Conservation (phyloP, 1,140 invertebrate species). For the Rhagoletis pomonella region DNA sequence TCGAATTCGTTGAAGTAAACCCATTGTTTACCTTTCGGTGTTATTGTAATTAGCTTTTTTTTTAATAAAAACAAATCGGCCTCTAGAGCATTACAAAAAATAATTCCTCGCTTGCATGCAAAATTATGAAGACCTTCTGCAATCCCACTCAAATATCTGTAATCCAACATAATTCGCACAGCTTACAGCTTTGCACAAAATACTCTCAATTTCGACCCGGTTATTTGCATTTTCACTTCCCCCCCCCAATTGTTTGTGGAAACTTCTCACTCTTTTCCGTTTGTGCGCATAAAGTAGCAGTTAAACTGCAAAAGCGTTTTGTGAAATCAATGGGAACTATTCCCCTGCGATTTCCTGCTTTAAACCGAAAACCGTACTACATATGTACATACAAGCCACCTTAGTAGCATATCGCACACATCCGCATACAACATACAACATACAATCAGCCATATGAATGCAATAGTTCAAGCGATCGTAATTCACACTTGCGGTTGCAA, state of each 20-base stretch:
- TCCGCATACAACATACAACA: background rate
- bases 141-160: background rate
- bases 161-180: background rate
- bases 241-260: background rate
- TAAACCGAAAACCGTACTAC: background rate
- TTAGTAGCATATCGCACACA: background rate
- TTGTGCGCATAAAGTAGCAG: background rate
- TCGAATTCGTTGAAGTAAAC: no score
- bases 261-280: background rate
- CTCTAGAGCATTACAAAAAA: no score
- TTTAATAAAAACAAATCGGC: no score
- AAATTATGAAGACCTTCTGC: no score
- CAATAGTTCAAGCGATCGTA: slow-evolving; percentile 13
- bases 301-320: slow-evolving; percentile 10
- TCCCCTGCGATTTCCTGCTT: background rate
- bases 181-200: background rate
- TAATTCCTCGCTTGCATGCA: no score
- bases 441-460: background rate
- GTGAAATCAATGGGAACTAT: slow-evolving; percentile 19
- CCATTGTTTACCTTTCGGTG: no score
- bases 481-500: slow-evolving; percentile 47
- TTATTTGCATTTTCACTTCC: no score
- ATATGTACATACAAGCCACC: background rate
- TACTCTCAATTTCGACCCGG: no score
- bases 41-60: no score